Percentiles rank a stretch among this genome's conserved stretches.
Conservation (phyloP, 64 coral and sea anemone species). For the Acropora tenuis region DNA sequence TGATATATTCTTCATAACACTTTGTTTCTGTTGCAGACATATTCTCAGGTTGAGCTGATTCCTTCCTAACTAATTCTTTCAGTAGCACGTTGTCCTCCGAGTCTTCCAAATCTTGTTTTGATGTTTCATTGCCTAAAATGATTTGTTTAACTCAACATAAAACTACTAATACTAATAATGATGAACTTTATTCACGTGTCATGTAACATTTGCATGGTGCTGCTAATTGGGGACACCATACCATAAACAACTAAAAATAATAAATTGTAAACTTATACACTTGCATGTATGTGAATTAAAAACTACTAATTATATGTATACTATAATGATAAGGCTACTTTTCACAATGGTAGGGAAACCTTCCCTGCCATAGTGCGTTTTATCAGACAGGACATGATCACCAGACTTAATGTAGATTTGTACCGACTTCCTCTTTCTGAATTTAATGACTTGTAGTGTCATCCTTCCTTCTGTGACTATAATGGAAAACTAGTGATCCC, state of each 20-base stretch:
- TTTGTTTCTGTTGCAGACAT: not conserved
- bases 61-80: not conserved
- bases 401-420: not conserved
- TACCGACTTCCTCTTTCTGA: not conserved
- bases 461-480: not conserved
- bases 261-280: too few species aligned
- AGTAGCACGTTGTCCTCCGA: too few species aligned
- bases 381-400: not conserved
- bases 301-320: too few species aligned
- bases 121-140: constrained; percentile 15
- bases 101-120: not conserved
- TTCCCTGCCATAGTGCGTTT: not conserved
- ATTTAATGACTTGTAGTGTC: not conserved
- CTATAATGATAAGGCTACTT: too few species aligned
- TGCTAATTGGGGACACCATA: too few species aligned
- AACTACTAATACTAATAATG: too few species aligned
- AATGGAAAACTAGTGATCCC: too few species aligned
- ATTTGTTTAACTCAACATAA: not conserved
- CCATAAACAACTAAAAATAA: too few species aligned
- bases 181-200: too few species aligned
- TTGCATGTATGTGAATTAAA: too few species aligned
- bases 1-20: not conserved
- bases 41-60: not conserved
- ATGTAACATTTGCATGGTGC: too few species aligned
- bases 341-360: not conserved